A percentile compares a stretch with the other conserved stretches of the same genome.
phyloP scores from a whole-genome alignment of 1,140 invertebrate species.

The Bicyclus anynana region DNA sequence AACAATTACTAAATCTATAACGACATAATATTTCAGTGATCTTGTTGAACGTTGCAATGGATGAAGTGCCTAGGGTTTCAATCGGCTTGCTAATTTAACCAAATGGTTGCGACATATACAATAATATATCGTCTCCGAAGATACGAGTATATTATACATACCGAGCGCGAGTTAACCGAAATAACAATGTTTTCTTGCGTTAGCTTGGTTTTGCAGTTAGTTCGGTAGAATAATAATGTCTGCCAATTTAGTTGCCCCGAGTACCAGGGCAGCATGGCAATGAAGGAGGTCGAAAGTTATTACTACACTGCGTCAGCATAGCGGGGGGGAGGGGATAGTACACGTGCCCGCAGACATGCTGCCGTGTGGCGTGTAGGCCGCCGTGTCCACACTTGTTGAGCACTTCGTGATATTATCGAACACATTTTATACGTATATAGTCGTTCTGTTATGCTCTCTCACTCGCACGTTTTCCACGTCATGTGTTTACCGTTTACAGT shows the following conservation, averaged over 20 bases:
- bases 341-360: conserved; percentile 57
- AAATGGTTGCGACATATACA: too few species aligned
- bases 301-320: conserved; percentile 18
- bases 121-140: too few species aligned
- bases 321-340: conserved; percentile 31
- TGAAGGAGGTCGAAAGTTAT: conserved; percentile 19
- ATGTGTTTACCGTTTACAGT: neutral
- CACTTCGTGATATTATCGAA: conserved; percentile 35
- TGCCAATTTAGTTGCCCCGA: conserved; percentile 53
- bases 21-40: too few species aligned
- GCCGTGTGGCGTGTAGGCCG: conserved; percentile 44
- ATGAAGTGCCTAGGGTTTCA: too few species aligned
- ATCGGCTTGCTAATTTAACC: too few species aligned
- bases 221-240: conserved; percentile 44
- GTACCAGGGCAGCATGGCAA: conserved; percentile 54
- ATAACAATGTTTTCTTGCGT: too few species aligned
- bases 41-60: too few species aligned
- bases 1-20: too few species aligned
- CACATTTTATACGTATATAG: neutral
- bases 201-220: neutral
- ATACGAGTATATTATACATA: too few species aligned
- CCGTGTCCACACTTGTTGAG: conserved; percentile 66
- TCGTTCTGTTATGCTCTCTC: conserved; percentile 26
- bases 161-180: too few species aligned
- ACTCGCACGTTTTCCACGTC: conserved; percentile 11